Conservation (phyloP, 1,140 invertebrate genomes). For the Rhagoletis zephyria region DNA sequence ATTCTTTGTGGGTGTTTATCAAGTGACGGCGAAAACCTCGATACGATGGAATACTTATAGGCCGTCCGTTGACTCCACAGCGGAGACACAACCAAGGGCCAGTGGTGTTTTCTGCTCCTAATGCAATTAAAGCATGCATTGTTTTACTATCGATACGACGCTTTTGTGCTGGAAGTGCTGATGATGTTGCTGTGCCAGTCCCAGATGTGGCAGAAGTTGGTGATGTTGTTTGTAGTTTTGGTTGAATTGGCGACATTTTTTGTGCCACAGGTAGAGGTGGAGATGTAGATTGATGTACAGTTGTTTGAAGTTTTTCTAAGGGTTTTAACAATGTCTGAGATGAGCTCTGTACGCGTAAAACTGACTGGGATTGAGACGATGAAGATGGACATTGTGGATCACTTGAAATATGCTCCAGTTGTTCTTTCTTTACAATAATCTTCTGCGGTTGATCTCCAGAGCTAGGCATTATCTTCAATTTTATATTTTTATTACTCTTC, state of each 20-base stretch:
- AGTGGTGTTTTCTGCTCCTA: conserved; percentile 76
- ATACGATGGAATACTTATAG: conserved; percentile 83
- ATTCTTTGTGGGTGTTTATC: conserved; percentile 85
- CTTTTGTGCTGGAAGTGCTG: conserved; percentile 72
- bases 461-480: conserved; percentile 85
- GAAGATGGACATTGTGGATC: conserved; percentile 69
- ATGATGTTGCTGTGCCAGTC: conserved; percentile 48
- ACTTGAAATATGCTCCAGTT: conserved; percentile 54
- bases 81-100: conserved; percentile 81
- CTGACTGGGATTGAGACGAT: conserved; percentile 69
- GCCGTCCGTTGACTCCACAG: conserved; percentile 78
- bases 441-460: conserved; percentile 66
- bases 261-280: conserved; percentile 47
- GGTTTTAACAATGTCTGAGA: conserved; percentile 53
- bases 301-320: conserved; percentile 57
- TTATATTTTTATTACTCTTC: conserved; percentile 89
- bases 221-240: conserved; percentile 16
- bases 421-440: conserved; percentile 63
- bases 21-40: conserved; percentile 85
- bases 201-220: background rate
- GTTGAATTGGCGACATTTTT: conserved; percentile 34
- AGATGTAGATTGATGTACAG: conserved; percentile 9
- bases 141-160: conserved; percentile 72
- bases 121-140: conserved; percentile 72
- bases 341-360: conserved; percentile 44